These are phyloP conservation scores for Hydrozoanthus tunicans DNA, from an alignment of 64 coral and sea anemone genomes.

Conservation along the genomic window DNA sequence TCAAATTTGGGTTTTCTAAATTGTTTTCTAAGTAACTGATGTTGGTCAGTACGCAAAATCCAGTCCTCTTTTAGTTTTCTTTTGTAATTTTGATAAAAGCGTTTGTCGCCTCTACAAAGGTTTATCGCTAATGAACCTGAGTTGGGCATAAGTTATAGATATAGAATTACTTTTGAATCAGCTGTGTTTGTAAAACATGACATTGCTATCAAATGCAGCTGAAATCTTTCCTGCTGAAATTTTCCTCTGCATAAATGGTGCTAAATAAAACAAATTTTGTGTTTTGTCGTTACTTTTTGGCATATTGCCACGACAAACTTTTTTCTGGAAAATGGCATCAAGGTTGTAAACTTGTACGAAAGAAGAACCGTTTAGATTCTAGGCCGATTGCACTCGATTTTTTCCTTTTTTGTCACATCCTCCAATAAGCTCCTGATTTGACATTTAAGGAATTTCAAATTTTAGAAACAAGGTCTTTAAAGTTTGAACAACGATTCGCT, in stretches of 20 bases:
- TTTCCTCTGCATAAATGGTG: not conserved
- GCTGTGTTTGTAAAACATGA: not conserved
- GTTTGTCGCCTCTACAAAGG: not conserved
- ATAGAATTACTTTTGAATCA: not conserved
- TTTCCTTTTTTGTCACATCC: too few relatives aligned
- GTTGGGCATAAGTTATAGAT: not conserved
- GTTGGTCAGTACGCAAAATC: not conserved
- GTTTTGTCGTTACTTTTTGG: too few relatives aligned
- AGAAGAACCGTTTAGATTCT: too few relatives aligned
- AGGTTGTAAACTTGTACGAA: too few relatives aligned
- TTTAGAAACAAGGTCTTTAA: too few relatives aligned
- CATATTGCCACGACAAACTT: too few relatives aligned
- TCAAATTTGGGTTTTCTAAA: not conserved
- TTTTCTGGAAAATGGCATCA: too few relatives aligned
- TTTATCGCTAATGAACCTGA: not conserved
- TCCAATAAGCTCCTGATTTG: too few relatives aligned
- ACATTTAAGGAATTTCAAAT: too few relatives aligned
- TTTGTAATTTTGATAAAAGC: not conserved
- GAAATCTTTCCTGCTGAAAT: conserved; percentile 42
- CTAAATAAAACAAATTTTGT: too few relatives aligned
- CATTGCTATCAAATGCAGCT: conserved; percentile 4
- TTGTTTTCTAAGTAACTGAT: not conserved
- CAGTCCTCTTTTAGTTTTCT: not conserved
- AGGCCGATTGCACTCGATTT: too few relatives aligned
- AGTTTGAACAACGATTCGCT: too few relatives aligned